phyloP scores from a whole-genome alignment of 2,888 invertebrate genomes.

The Lycaena phlaeas region DNA sequence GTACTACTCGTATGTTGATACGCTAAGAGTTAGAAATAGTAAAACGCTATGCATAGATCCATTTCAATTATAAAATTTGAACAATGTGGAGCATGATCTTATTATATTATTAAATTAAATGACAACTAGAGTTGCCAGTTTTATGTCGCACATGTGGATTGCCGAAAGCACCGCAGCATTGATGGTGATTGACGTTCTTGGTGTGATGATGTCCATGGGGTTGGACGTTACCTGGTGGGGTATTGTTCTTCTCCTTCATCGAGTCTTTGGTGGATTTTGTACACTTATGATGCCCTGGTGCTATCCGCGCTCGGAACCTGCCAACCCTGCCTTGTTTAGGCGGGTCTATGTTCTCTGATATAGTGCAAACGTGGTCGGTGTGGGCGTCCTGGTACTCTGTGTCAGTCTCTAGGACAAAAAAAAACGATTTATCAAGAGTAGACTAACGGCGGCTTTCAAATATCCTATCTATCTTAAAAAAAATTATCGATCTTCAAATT shows the following conservation, averaged over 20 bases:
- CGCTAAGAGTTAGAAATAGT: too few relatives aligned
- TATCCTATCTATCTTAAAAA: too few relatives aligned
- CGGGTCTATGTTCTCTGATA: constrained; percentile 33
- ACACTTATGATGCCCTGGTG: constrained; percentile 50
- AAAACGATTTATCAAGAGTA: too few relatives aligned
- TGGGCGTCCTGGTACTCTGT: constrained; percentile 53
- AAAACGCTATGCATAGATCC: too few relatives aligned
- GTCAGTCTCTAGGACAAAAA: constrained; percentile 49
- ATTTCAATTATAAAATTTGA: too few relatives aligned
- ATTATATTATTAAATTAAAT: constrained; percentile 55
- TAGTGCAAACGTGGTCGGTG: constrained; percentile 37
- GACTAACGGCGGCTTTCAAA: too few relatives aligned
- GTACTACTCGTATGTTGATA: too few relatives aligned
- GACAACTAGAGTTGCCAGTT: constrained; percentile 51
- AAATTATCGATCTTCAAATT: too few relatives aligned
- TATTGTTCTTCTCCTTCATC: constrained; percentile 24
- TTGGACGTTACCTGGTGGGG: constrained; percentile 31
- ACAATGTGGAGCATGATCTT: too few relatives aligned
- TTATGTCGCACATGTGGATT: constrained; percentile 64
- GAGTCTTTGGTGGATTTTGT: constrained; percentile 30
- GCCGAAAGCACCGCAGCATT: constrained; percentile 65
- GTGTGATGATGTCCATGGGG: constrained; percentile 60
- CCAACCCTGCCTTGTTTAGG: constrained; percentile 52
- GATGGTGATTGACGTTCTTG: constrained; percentile 62
- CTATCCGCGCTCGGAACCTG: constrained; percentile 49